Conservation (phyloP, 2,888 invertebrate species). For the Deladenus siricidicola region DNA sequence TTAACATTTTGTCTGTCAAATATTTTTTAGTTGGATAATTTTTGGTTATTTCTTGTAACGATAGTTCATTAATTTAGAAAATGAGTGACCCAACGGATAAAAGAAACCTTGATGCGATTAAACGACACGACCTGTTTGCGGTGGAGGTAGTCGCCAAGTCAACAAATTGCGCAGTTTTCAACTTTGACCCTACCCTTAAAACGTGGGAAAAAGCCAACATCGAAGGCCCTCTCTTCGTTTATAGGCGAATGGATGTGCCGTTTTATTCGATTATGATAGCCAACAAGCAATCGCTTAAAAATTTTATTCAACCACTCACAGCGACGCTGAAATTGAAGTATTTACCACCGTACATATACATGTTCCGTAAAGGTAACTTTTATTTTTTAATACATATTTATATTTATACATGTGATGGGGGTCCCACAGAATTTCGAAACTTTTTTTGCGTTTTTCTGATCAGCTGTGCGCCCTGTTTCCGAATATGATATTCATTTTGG, state of each 20-base stretch:
- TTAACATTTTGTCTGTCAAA: too few relatives aligned
- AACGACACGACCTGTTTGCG: constrained; percentile 5
- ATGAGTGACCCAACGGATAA: too few relatives aligned
- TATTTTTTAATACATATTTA: too few relatives aligned
- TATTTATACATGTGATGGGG: too few relatives aligned
- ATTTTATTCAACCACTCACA: constrained; percentile 27
- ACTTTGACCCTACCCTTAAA: constrained; percentile 27
- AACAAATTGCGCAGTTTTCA: constrained; percentile 25
- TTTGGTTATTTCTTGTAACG: too few relatives aligned
- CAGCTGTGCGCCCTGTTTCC: too few relatives aligned
- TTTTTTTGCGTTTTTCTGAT: too few relatives aligned
- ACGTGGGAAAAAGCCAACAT: constrained; percentile 41
- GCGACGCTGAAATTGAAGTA: constrained; percentile 27
- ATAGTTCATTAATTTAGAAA: too few relatives aligned
- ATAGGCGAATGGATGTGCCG: constrained; percentile 38
- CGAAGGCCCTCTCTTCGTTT: constrained; percentile 46
- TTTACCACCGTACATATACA: constrained; percentile 38
- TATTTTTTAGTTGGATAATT: too few relatives aligned
- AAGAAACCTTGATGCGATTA: constrained; percentile 6
- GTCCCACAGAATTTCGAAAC: too few relatives aligned
- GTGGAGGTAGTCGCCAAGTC: neutral
- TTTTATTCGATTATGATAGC: constrained; percentile 42
- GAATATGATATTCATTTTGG: too few relatives aligned
- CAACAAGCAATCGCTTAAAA: constrained; percentile 38
- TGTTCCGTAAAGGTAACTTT: constrained; percentile 35